phyloP scores from a whole-genome alignment of 2,113 vertebrate genomes.

The Mirounga angustirostris region DNA sequence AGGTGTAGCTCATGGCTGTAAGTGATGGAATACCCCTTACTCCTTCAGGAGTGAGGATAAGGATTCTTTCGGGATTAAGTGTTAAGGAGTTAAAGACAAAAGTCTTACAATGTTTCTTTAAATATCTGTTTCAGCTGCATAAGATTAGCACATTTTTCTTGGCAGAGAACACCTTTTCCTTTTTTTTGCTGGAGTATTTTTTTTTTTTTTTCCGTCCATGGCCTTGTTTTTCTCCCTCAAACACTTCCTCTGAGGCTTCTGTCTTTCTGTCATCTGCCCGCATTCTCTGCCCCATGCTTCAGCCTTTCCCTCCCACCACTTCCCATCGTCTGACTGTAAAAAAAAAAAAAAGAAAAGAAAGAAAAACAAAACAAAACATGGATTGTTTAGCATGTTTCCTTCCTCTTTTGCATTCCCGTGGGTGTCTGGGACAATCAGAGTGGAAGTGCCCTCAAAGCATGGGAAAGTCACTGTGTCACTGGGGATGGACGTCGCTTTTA shows the following conservation, averaged over 20 bases:
- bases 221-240: constrained; percentile 64
- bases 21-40: background rate
- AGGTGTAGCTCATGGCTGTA: background rate
- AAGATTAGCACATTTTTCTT: constrained; percentile 81
- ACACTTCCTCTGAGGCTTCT: constrained; percentile 67
- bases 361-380: background rate
- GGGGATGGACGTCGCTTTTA: background rate
- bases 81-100: constrained; percentile 73
- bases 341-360: background rate
- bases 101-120: constrained; percentile 72
- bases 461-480: constrained; percentile 26
- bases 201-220: background rate
- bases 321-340: constrained; percentile 59
- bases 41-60: background rate
- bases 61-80: constrained; percentile 25
- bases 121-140: constrained; percentile 68
- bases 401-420: constrained; percentile 21
- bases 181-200: constrained; percentile 62
- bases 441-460: constrained; percentile 19
- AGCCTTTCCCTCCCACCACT: constrained; percentile 54
- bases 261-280: constrained; percentile 59
- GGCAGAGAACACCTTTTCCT: constrained; percentile 75
- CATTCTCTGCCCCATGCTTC: background rate
- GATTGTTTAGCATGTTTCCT: constrained; percentile 71
- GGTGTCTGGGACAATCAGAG: constrained; percentile 14